Base-by-base conservation (phyloP, 2,888 invertebrate species). In the Callinectes sapidus region DNA sequence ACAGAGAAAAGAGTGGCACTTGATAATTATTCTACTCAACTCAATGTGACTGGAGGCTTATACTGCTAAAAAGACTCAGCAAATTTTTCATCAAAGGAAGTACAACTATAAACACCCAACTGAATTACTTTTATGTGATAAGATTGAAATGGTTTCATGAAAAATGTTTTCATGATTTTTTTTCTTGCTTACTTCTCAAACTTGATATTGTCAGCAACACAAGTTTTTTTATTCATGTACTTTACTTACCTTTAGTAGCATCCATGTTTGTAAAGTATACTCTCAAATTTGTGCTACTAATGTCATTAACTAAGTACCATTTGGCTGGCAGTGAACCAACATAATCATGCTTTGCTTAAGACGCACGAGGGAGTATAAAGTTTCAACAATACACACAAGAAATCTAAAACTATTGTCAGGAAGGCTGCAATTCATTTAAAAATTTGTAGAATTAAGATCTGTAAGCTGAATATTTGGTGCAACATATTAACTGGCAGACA, bases 21-120 rank as follows among this genome's bases (percentile, higher is more conserved):
- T 89, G 89, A 66, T 55, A 89, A 89, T 35, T 86, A 86, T 48
- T 86, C 71, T 77, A 77, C 71, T 77, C 13, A 77, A 77, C 71
- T 77, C 28, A 28, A 10, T 28, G 71, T 28, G 71, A n/a, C 71
- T 77, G 71, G 71, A 77, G 71, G n/a, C 28, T 28, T 28, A 28
- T 8, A 61, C 18, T 61, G 5, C 61, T 61, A 61, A 23, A 61
- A 61, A 61, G 18, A 61, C 61, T 61, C 23, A 61, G 61, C 5
- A 61, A 61, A 61, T 61, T 23, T 61, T 23, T 0, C 23, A 61
- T 61, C 18, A 61, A 23, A 23, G 18, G 5, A 61, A 61, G 23
- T 18, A 10, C 18, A 18, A 18, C 6, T 61, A 61, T 61, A 23
- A 61, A 61, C 23, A 16, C 2, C 23, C 61, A 23, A 23, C 61